Conservation (phyloP, 2,113 vertebrate genomes). For the Glareola pratincola region DNA sequence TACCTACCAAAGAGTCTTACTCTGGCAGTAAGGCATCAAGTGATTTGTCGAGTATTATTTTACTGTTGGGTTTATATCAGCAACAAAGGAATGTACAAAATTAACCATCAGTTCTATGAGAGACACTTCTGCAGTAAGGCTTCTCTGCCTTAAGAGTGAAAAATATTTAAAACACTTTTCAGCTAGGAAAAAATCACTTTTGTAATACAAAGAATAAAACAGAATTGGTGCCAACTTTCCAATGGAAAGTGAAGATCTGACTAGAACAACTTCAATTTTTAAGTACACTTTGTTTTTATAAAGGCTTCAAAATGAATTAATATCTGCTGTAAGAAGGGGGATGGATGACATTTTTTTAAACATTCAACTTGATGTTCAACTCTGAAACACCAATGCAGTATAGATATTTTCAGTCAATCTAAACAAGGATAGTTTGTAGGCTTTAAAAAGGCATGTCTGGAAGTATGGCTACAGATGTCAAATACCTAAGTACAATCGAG, state of each 20-base stretch:
- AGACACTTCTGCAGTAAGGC: not conserved
- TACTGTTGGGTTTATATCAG: not conserved
- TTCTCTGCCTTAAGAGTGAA: not conserved
- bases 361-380: not conserved
- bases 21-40: not conserved
- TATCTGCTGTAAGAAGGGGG: accelerated
- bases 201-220: not conserved
- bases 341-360: not conserved
- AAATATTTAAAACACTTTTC: not conserved
- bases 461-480: not conserved
- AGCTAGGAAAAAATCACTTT: not conserved
- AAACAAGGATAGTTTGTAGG: not conserved
- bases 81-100: not conserved
- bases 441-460: not conserved
- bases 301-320: not conserved
- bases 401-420: not conserved
- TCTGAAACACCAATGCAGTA: not conserved
- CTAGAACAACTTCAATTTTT: not conserved
- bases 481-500: not conserved
- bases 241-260: not conserved
- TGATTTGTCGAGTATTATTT: not conserved
- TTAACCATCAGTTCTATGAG: not conserved
- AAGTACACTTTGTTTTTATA: not conserved
- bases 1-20: not conserved
- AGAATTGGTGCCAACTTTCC: not conserved